These are phyloP conservation scores for Heteromyza rotundicornis DNA, from an alignment of 2,888 invertebrate genomes.

Conservation along the genomic window DNA sequence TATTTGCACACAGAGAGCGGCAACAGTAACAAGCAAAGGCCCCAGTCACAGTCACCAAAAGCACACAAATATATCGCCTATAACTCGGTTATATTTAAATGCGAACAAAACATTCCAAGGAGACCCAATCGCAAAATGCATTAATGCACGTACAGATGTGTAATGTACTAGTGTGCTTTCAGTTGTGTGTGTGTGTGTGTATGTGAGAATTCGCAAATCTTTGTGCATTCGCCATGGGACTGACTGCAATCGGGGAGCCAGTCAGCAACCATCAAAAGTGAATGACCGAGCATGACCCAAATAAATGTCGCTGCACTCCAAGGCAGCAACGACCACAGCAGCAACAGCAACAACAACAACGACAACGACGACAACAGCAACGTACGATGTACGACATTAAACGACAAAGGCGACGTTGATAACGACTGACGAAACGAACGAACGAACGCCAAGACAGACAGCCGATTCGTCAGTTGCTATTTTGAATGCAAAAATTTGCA, in stretches of 20 bases:
- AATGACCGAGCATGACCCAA: conserved; percentile 72
- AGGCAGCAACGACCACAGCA: conserved; percentile 34
- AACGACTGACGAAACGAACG: conserved; percentile 13
- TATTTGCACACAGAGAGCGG: conserved; percentile 4
- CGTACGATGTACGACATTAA: conserved; percentile 30
- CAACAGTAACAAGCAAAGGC: conserved; percentile 10
- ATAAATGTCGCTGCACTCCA: conserved; percentile 71
- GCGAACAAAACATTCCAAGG: conserved; percentile 23
- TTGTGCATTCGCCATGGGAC: not conserved
- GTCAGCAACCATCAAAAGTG: conserved; percentile 49
- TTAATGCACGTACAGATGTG: not conserved
- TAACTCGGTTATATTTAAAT: conserved; percentile 18
- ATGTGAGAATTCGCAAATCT: conserved; percentile 10
- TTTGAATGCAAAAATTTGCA: conserved; percentile 40
- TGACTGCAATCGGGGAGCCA: conserved; percentile 17
- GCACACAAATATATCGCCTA: not conserved
- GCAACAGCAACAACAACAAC: conserved; percentile 27
- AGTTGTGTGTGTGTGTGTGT: conserved; percentile 8
- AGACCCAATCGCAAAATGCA: conserved; percentile 18
- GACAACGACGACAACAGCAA: conserved; percentile 27
- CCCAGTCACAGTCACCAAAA: not conserved
- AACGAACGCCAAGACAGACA: conserved; percentile 20
- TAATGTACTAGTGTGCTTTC: not conserved
- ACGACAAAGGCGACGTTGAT: conserved; percentile 16
- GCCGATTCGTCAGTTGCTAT: conserved; percentile 5